Evolutionary conservation across 1,140 invertebrate species (phyloP).

Genomic region (Drosophila pandora): DNA sequence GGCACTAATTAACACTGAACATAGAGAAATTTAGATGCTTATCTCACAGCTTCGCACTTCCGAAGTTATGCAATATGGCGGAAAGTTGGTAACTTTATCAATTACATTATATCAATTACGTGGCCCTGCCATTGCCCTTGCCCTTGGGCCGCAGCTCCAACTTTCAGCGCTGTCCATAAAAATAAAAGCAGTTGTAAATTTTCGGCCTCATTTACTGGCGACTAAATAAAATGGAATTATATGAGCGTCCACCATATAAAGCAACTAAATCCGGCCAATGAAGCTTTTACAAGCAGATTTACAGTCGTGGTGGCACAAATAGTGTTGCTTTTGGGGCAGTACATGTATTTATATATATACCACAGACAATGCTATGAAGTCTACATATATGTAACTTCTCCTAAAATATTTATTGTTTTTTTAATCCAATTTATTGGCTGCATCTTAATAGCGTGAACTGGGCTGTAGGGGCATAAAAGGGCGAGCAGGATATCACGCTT

Average conservation of each 20-base stretch:
- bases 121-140: slow-evolving; percentile 30
- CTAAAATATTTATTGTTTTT: neutral
- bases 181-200: slow-evolving; percentile 71
- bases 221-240: slow-evolving; percentile 78
- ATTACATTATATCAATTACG: slow-evolving; percentile 78
- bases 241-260: slow-evolving; percentile 46
- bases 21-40: slow-evolving; percentile 34
- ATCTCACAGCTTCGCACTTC: slow-evolving; percentile 39
- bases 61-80: slow-evolving; percentile 43
- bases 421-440: neutral
- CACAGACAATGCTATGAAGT: no score
- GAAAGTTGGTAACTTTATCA: slow-evolving; percentile 54
- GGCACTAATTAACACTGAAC: slow-evolving; percentile 33
- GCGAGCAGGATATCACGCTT: slow-evolving; percentile 42
- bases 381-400: no score
- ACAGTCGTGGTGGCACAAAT: slow-evolving; percentile 1
- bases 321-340: neutral
- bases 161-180: slow-evolving; percentile 63
- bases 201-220: slow-evolving; percentile 66
- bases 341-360: neutral
- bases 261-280: slow-evolving; percentile 49
- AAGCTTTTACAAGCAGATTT: slow-evolving; percentile 8
- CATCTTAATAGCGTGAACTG: neutral
- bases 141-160: slow-evolving; percentile 40
- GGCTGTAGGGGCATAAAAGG: slow-evolving; percentile 10